Evolutionary conservation across 2,888 invertebrate genomes (phyloP).

Genomic region (Pinctada fucata): DNA sequence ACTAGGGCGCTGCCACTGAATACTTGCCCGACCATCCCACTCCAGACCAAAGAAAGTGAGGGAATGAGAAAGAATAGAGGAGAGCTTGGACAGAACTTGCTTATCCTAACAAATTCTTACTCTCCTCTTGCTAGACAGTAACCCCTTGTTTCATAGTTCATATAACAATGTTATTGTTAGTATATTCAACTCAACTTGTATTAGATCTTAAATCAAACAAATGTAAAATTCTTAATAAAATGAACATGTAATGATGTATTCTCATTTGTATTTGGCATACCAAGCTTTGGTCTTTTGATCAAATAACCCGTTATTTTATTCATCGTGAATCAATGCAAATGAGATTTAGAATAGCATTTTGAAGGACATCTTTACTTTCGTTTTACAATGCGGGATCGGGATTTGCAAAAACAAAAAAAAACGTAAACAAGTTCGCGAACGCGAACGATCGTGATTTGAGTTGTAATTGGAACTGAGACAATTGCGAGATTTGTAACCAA

Average conservation of each 20-base stretch:
- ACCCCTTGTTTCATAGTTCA: too few relatives aligned
- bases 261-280: too few relatives aligned
- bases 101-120: not conserved
- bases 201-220: not conserved
- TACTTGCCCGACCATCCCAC: slow-evolving; percentile 1
- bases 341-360: too few relatives aligned
- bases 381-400: not conserved
- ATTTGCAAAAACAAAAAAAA: too few relatives aligned
- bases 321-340: too few relatives aligned
- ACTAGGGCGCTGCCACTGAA: slow-evolving; percentile 11
- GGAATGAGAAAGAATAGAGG: slow-evolving; percentile 7
- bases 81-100: slow-evolving; percentile 4
- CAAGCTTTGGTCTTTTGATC: too few relatives aligned
- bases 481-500: too few relatives aligned
- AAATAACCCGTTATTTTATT: too few relatives aligned
- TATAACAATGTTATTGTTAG: too few relatives aligned
- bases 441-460: not conserved
- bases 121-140: not conserved
- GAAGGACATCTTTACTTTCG: too few relatives aligned
- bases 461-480: not conserved
- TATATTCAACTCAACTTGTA: not conserved
- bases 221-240: not conserved
- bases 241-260: not conserved
- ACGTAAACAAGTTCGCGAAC: not conserved
- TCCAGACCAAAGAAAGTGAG: not conserved